Conservation (phyloP, 2,797 vertebrate species). For the Chelon auratus region DNA sequence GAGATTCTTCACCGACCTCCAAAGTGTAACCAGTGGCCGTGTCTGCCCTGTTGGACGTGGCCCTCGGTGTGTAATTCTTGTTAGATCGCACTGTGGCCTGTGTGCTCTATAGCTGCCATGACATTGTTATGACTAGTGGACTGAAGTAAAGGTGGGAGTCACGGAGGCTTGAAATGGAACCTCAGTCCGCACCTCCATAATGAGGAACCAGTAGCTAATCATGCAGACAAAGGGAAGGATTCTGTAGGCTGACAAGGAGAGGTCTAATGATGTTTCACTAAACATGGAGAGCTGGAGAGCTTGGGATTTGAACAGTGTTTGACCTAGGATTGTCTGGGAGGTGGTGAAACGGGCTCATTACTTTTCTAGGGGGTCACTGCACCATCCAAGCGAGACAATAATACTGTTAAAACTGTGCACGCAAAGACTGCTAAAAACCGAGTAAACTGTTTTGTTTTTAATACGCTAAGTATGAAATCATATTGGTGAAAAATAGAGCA, state of each 20-base stretch:
- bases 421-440: background rate
- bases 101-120: slow-evolving; percentile 53
- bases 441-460: background rate
- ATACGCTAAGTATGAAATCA: background rate
- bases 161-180: slow-evolving; percentile 71
- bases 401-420: slow-evolving; percentile 1
- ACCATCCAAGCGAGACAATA: slow-evolving; percentile 2
- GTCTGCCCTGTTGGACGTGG: slow-evolving; percentile 38
- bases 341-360: slow-evolving; percentile 17
- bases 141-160: slow-evolving; percentile 74
- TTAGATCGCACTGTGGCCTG: slow-evolving; percentile 44
- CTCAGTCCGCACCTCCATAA: slow-evolving; percentile 59
- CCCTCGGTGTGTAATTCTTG: slow-evolving; percentile 51
- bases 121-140: slow-evolving; percentile 75
- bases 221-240: slow-evolving; percentile 59
- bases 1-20: slow-evolving; percentile 42
- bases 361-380: background rate
- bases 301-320: slow-evolving; percentile 20
- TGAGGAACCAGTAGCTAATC: slow-evolving; percentile 66
- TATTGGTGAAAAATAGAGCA: background rate
- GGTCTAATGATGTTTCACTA: slow-evolving; percentile 55
- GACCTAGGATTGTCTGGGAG: background rate
- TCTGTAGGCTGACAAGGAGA: slow-evolving; percentile 41
- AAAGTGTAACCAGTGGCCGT: slow-evolving; percentile 35
- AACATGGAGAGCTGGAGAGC: slow-evolving; percentile 34